Evolutionary conservation across 2,113 vertebrate genomes (phyloP), one percentile per base, ranked within the genome.

Genomic region (Piaya cayana): DNA sequence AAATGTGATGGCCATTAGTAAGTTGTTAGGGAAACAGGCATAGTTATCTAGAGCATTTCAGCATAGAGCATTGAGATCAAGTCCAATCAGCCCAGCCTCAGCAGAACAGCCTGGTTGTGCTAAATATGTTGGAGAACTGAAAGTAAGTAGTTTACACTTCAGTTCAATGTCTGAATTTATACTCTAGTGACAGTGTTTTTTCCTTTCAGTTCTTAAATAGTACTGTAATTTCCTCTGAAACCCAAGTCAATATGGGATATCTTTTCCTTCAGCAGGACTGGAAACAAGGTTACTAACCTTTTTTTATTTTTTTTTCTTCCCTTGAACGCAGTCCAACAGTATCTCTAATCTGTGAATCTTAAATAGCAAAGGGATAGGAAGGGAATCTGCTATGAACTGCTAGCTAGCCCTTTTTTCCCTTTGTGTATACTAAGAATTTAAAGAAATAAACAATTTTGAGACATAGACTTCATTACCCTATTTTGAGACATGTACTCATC

Each of bases 171-270:
- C 79, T 92, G 45, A 70, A 55, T 93, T 90, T 92, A 42, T 82
- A 93, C 67, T 87, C 27, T 30, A 85, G 45, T 80, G 75, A 18
- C 29, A 71, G 19, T 32, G 15, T 65, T 82, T 49, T 87, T 34
- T 39, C 67, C 53, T 60, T 49, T 55, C 63, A 88, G 65, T 74
- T 82, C n/a, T 60, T 76, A n/a, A 36, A 16, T n/a, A 84, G 17
- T 92, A 26, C 55, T 88, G 58, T 90, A 82, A 82, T 93, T 87
- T 94, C 82, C 75, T 92, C 50, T 92, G 82, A 93, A 93, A 92
- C 42, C 19, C 39, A 58, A n/a, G 43, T 77, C 58, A 56, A 29
- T 64, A 43, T 79, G 58, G 56, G 74, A 71, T 95, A n/a, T 78
- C 69, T 81, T 27, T 45, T 81, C 19, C 69, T 96, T 90, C 75